phyloP scores from a whole-genome alignment of 2,888 invertebrate genomes.

The Eilema depressum region DNA sequence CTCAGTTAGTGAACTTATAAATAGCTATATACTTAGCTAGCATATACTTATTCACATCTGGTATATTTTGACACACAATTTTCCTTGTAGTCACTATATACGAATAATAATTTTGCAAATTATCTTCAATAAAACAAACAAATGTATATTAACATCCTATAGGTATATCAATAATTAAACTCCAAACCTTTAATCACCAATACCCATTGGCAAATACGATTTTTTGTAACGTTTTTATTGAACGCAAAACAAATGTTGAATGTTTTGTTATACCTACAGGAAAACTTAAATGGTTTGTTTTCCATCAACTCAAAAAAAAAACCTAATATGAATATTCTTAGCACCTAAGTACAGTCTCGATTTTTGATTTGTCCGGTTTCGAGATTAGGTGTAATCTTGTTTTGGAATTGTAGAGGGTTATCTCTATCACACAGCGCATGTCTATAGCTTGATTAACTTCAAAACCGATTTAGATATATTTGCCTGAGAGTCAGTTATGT shows the following conservation, averaged over 20 bases:
- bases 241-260: not conserved
- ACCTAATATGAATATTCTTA: not conserved
- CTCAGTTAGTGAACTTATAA: not conserved
- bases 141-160: not conserved
- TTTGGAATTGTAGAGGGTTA: no score
- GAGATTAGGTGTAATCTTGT: no score
- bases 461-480: not conserved
- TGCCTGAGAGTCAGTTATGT: no score
- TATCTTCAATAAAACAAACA: not conserved
- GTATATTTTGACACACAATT: not conserved
- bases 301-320: not conserved
- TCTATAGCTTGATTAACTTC: not conserved
- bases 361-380: no score
- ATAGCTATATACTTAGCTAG: no score
- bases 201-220: not conserved
- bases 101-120: not conserved
- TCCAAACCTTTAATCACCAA: not conserved
- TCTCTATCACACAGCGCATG: not conserved
- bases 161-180: not conserved
- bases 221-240: no score
- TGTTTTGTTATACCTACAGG: not conserved
- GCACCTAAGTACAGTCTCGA: not conserved
- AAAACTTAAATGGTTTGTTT: not conserved
- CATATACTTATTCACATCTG: not conserved
- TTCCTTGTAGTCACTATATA: not conserved